Percentiles rank a stretch among this genome's conserved stretches.
Evolutionary conservation across 92 coral and sea anemone species (phyloP).

Genomic region (Blastomussa wellsi): DNA sequence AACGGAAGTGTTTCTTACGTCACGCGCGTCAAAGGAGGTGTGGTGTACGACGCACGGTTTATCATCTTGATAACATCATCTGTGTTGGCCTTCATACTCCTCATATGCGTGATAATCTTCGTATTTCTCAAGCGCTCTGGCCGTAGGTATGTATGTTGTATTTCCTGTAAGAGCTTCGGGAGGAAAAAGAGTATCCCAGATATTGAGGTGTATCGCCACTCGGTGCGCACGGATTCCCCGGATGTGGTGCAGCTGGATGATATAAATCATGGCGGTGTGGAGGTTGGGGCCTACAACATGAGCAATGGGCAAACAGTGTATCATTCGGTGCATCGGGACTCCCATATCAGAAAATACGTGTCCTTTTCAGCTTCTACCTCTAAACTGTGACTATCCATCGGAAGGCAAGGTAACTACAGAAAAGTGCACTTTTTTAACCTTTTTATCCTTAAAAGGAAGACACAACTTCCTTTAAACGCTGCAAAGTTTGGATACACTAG

Average conservation of each 20-base stretch:
- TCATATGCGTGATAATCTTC: conserved; percentile 71
- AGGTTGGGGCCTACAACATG: conserved; percentile 78
- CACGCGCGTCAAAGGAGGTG: conserved; percentile 59
- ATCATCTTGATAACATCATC: conserved; percentile 73
- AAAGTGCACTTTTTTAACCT: background rate
- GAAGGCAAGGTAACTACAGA: background rate
- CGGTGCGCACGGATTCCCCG: conserved; percentile 90
- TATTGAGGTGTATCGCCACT: conserved; percentile 96
- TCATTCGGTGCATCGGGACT: conserved; percentile 71
- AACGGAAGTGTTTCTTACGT: conserved; percentile 66
- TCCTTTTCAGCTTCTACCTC: conserved; percentile 89
- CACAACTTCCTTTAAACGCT: background rate
- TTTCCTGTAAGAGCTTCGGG: conserved; percentile 68
- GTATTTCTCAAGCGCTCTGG: conserved; percentile 77
- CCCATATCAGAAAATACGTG: conserved; percentile 75
- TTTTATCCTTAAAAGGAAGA: too few relatives aligned
- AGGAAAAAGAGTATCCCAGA: conserved; percentile 80
- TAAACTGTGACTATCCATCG: conserved; percentile 30
- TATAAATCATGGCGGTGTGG: conserved; percentile 62
- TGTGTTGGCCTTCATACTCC: conserved; percentile 72
- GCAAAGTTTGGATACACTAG: background rate
- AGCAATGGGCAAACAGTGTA: conserved; percentile 83
- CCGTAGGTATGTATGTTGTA: conserved; percentile 71
- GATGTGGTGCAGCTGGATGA: conserved; percentile 91
- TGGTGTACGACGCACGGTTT: conserved; percentile 69